Conservation (phyloP, 2,113 vertebrate species). For the Upupa epops region DNA sequence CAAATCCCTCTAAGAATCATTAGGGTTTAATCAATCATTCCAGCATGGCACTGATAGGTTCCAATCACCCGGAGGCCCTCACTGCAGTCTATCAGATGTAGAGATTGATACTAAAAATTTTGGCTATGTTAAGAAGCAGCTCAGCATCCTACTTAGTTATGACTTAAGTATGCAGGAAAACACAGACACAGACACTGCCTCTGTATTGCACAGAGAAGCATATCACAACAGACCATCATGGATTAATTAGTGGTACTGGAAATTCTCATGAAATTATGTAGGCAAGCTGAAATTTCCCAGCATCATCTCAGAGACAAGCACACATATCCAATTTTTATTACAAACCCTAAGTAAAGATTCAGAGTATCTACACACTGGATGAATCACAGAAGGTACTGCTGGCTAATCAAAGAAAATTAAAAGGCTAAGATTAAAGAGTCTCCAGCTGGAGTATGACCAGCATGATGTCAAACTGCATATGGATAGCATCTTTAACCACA, state of each 20-base stretch:
- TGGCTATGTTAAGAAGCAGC: neutral
- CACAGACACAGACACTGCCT: conserved; percentile 1
- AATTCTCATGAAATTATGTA: conserved; percentile 40
- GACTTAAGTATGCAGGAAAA: neutral
- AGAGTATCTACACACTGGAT: neutral
- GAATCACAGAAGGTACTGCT: conserved; percentile 47
- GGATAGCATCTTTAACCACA: conserved; percentile 43
- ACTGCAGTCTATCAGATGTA: neutral
- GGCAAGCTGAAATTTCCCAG: conserved; percentile 51
- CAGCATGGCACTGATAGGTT: neutral
- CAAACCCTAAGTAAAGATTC: conserved; percentile 20
- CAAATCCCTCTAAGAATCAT: neutral
- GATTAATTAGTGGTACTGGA: conserved; percentile 49
- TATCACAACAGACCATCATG: conserved; percentile 42
- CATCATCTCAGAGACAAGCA: neutral
- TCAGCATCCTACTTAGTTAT: neutral
- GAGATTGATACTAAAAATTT: neutral
- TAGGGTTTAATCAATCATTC: neutral
- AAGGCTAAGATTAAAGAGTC: conserved; percentile 38
- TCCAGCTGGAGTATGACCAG: conserved; percentile 30
- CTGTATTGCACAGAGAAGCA: neutral
- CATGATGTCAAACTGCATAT: conserved; percentile 38
- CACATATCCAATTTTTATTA: conserved; percentile 49
- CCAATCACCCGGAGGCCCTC: neutral
- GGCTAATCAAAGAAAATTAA: conserved; percentile 55